Percentiles rank a stretch among this genome's conserved stretches.
Conservation (phyloP, 2,113 vertebrate genomes). For the Bufo bufo region DNA sequence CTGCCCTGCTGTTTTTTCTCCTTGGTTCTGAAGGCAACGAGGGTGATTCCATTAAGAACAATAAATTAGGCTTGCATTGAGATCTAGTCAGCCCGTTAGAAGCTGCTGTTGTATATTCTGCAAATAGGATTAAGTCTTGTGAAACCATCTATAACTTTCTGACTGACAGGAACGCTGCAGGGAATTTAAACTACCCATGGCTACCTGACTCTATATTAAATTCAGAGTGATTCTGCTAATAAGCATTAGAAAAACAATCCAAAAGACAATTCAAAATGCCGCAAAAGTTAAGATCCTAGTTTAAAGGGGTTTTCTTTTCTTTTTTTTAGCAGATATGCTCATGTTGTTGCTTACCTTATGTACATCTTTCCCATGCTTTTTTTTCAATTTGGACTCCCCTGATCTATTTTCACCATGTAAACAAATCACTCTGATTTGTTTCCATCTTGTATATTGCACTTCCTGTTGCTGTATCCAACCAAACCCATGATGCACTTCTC, state of each 20-base stretch:
- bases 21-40: not conserved
- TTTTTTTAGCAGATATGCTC: too few relatives aligned
- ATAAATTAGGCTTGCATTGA: not conserved
- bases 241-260: not conserved
- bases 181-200: not conserved
- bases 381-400: too few relatives aligned
- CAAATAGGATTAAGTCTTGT: slow-evolving; percentile 3
- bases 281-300: too few relatives aligned
- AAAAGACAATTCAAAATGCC: too few relatives aligned
- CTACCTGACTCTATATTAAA: not conserved
- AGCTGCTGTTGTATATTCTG: not conserved
- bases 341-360: too few relatives aligned
- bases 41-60: not conserved
- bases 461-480: too few relatives aligned
- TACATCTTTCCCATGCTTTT: too few relatives aligned
- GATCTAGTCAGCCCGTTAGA: not conserved
- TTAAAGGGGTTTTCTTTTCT: too few relatives aligned
- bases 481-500: too few relatives aligned
- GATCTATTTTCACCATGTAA: too few relatives aligned
- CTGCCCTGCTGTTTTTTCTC: not conserved
- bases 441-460: too few relatives aligned
- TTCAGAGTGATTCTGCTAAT: not conserved
- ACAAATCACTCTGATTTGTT: too few relatives aligned
- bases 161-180: not conserved
- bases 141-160: not conserved